phyloP scores from a whole-genome alignment of 2,888 invertebrate species.

The Adineta ricciae region DNA sequence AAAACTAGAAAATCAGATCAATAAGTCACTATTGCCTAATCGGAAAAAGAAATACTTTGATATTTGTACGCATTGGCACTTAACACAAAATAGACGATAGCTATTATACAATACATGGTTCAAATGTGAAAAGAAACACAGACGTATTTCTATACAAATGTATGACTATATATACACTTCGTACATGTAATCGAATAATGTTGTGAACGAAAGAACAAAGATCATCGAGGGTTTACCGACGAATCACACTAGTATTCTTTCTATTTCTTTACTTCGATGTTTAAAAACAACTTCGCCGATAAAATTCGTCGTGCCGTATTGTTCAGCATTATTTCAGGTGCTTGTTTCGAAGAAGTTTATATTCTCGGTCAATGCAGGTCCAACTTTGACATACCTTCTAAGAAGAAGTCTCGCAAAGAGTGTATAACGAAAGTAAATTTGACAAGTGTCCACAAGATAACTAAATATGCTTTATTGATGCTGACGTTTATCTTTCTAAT shows the following conservation, averaged over 20 bases:
- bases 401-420: no score
- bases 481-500: no score
- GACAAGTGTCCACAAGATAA: no score
- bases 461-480: no score
- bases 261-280: neutral
- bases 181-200: neutral
- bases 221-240: neutral
- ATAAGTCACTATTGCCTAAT: no score
- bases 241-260: neutral
- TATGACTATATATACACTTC: neutral
- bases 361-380: no score
- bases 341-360: no score
- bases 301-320: no score
- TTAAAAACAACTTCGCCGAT: no score
- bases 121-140: neutral
- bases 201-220: neutral
- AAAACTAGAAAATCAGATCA: neutral
- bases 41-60: neutral
- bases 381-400: no score
- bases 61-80: neutral
- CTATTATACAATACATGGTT: neutral
- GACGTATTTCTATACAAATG: neutral
- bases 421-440: no score
- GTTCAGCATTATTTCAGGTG: no score
- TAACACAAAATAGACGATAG: neutral